Conservation (phyloP, 92 coral and sea anemone species). For the Palythoa grandiflora region DNA sequence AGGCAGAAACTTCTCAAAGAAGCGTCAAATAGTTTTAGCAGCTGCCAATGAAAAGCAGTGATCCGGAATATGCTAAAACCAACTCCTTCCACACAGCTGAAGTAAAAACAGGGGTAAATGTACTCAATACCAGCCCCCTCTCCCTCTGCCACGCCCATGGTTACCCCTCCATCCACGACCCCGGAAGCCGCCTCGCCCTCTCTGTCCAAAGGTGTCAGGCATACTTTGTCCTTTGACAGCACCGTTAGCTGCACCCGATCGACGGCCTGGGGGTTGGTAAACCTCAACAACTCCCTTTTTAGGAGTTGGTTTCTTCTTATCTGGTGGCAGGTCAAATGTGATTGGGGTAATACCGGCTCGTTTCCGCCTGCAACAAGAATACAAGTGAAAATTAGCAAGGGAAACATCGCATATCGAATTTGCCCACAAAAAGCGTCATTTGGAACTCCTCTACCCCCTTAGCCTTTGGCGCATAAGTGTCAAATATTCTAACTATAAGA, state of each 20-base stretch:
- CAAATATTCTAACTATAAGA: no score
- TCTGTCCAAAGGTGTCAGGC: constrained; percentile 76
- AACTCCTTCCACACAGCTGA: neutral
- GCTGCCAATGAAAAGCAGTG: no score
- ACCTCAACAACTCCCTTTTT: constrained; percentile 63
- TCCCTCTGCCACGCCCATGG: constrained; percentile 65
- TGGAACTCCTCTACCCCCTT: neutral
- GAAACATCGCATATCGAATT: no score
- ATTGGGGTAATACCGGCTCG: constrained; percentile 98
- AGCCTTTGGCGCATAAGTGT: no score
- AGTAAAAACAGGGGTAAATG: neutral
- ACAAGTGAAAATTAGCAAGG: neutral
- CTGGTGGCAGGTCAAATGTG: constrained; percentile 93
- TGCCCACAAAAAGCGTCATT: neutral
- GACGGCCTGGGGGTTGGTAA: constrained; percentile 79
- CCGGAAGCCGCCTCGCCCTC: constrained; percentile 61
- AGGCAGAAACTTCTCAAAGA: no score
- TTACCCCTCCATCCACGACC: constrained; percentile 76
- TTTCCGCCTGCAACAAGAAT: constrained; percentile 74
- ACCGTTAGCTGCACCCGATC: constrained; percentile 93
- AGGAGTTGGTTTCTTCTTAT: constrained; percentile 68
- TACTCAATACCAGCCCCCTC: constrained; percentile 39
- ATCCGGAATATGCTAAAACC: neutral
- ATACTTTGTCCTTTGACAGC: constrained; percentile 86
- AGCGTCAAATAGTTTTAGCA: no score